These are phyloP conservation scores for Pollenia griseotomentosa DNA, from an alignment of 2,888 invertebrate species.

Conservation along the genomic window DNA sequence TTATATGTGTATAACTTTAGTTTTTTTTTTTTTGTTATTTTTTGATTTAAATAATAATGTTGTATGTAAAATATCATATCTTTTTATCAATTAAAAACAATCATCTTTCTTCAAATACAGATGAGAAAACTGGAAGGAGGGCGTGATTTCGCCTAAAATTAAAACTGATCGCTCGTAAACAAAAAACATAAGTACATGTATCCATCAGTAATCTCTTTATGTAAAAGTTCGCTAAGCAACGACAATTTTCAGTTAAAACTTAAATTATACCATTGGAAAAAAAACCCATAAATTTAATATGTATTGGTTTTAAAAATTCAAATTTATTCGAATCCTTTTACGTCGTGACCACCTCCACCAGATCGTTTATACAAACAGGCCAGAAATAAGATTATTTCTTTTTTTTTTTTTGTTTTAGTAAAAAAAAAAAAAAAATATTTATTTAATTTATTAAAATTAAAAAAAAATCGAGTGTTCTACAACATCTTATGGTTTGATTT, in stretches of 20 bases:
- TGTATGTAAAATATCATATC: constrained; percentile 64
- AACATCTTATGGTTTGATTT: constrained; percentile 10
- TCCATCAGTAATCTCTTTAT: constrained; percentile 19
- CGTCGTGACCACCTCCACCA: background rate
- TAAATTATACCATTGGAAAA: constrained; percentile 2
- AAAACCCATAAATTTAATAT: constrained; percentile 1
- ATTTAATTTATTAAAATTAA: constrained; percentile 31
- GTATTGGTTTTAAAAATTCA: background rate
- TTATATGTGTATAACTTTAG: no score
- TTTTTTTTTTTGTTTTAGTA: background rate
- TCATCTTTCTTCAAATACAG: constrained; percentile 74
- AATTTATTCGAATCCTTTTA: background rate
- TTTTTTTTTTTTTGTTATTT: background rate
- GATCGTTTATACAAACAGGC: background rate
- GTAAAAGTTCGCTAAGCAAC: constrained; percentile 7
- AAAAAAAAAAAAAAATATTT: background rate
- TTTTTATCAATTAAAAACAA: constrained; percentile 73
- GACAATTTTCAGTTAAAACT: constrained; percentile 25
- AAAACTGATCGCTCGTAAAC: background rate
- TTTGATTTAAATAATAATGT: background rate
- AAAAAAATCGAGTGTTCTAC: constrained; percentile 27
- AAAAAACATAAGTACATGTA: background rate
- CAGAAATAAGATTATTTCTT: background rate
- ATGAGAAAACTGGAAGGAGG: constrained; percentile 80
- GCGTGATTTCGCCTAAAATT: constrained; percentile 73